Base-by-base conservation (phyloP, 2,888 invertebrate genomes). In the Yponomeuta sedellus region DNA sequence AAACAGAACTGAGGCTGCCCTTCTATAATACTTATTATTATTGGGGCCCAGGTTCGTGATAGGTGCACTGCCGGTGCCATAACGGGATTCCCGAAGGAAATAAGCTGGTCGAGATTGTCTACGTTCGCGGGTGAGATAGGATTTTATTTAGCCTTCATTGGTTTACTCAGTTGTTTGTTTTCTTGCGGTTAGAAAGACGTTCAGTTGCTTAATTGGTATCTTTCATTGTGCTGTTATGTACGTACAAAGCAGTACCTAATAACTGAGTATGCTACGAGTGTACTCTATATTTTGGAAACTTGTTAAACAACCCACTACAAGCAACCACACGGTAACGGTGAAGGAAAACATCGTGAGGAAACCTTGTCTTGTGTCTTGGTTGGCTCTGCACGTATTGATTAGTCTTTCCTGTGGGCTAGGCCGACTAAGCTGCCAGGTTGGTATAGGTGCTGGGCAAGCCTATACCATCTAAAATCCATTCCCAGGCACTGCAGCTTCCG, bases 51-150 rank as follows among this genome's bases (percentile, higher is more conserved):
- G 74, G 75, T 77, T 76, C 74, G 75, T 78, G 78, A 82, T 80
- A 84, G 82, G 81, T 85, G 81, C 77, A 80, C 81, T 76, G 77
- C 73, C 75, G 70, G 72, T 74, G 77, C 74, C 74, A 82, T 82
- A 81, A 82, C 80, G 72, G 72, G 73, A 69, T 74, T 83, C 84
- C 87, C 81, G 66, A 71, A 86, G 87, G 85, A 88, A 88, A 87
- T 88, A 86, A 83, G 78, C 74, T 75, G 67, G 68, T 69, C 69
- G 70, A 70, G 78, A 76, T 75, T 73, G 70, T 75, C 74, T 75
- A 52, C 44, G 44, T 16, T 72, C 69, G 65, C 69, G 59, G 61
- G 68, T 61, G 64, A 66, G 70, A 70, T 71, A 62, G 19, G 59
- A 61, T 61, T 66, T 67, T 63, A n/a, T 56, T 19, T 19, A 56